Conservation (phyloP, 2,888 invertebrate genomes). For the Caenorhabditis uteleia region DNA sequence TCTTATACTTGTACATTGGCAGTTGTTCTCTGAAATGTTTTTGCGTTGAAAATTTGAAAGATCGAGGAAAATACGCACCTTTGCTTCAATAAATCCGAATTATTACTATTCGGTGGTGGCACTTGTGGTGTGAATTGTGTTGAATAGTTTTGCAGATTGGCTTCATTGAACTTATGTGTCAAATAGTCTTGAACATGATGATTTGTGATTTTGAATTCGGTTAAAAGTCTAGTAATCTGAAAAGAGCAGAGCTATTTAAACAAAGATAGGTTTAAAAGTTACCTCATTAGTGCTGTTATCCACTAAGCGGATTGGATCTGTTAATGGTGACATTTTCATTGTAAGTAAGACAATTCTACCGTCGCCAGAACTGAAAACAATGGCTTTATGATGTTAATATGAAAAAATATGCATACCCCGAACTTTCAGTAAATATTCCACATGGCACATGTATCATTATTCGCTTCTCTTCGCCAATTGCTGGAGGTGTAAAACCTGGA, state of each 20-base stretch:
- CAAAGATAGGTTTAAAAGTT: neutral
- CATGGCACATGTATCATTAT: slow-evolving; percentile 44
- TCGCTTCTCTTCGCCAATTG: slow-evolving; percentile 43
- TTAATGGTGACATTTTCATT: neutral
- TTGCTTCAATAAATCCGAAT: too few species aligned
- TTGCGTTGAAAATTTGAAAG: too few species aligned
- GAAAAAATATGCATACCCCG: slow-evolving; percentile 25
- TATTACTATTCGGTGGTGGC: too few species aligned
- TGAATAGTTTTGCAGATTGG: too few species aligned
- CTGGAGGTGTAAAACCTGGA: neutral
- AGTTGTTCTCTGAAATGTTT: slow-evolving; percentile 45
- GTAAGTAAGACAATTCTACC: neutral
- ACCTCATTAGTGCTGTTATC: neutral
- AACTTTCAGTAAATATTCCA: slow-evolving; percentile 41
- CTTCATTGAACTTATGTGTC: neutral
- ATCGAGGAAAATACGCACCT: too few species aligned
- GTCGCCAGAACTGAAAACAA: neutral
- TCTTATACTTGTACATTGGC: slow-evolving; percentile 44
- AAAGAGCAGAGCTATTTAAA: neutral
- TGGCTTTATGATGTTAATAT: neutral
- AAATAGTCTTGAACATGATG: slow-evolving; percentile 12
- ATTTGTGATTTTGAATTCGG: slow-evolving; percentile 1
- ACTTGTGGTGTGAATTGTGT: too few species aligned
- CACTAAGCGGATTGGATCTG: slow-evolving; percentile 10
- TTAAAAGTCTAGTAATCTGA: neutral